These are phyloP conservation scores for Plebejus anna DNA, from an alignment of 2,888 invertebrate species.

Conservation along the genomic window DNA sequence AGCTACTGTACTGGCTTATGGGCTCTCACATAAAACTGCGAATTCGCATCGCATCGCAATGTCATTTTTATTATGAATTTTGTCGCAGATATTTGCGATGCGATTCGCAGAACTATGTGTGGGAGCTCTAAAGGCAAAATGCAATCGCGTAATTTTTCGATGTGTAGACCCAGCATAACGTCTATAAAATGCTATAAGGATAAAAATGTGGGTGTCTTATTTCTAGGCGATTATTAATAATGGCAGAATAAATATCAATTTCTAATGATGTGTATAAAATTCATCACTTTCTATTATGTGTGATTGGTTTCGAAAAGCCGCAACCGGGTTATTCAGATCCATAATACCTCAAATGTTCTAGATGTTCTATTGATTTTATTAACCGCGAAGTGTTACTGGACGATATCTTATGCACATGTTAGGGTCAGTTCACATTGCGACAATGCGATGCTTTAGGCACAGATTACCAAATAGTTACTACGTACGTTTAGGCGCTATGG, in stretches of 20 bases:
- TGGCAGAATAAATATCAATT: conserved; percentile 4
- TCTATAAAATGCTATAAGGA: not conserved
- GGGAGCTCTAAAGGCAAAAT: not conserved
- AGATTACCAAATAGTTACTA: too few relatives aligned
- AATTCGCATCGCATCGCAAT: too few relatives aligned
- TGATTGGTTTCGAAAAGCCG: conserved; percentile 29
- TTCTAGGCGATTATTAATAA: not conserved
- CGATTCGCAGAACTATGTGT: too few relatives aligned
- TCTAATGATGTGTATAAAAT: conserved; percentile 15
- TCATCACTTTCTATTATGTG: conserved; percentile 30
- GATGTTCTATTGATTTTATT: conserved; percentile 21
- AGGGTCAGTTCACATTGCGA: not conserved
- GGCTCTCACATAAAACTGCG: too few relatives aligned
- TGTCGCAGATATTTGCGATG: too few relatives aligned
- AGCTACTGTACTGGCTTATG: too few relatives aligned
- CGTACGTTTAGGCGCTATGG: too few relatives aligned
- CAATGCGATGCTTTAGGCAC: too few relatives aligned
- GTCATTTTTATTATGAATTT: too few relatives aligned
- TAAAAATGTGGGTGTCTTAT: not conserved
- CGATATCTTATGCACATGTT: not conserved
- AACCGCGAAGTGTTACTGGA: conserved; percentile 22
- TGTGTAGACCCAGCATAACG: not conserved
- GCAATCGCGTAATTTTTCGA: not conserved
- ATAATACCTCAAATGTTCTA: conserved; percentile 30
- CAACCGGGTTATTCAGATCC: conserved; percentile 31